Evolutionary conservation across 2,888 invertebrate species (phyloP).

Genomic region (Trypoxylon attenuatum): DNA sequence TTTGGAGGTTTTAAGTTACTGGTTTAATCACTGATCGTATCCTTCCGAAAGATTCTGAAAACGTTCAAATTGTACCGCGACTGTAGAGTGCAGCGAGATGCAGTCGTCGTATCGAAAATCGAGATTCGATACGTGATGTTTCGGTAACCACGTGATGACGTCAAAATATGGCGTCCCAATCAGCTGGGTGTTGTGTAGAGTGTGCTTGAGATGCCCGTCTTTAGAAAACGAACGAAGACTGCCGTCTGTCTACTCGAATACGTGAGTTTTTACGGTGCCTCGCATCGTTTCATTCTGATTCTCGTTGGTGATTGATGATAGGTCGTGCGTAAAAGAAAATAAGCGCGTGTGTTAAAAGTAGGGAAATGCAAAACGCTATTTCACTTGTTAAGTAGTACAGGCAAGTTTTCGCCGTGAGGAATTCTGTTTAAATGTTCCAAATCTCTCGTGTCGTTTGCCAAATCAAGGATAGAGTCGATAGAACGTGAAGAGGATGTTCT

Average conservation of each 20-base stretch:
- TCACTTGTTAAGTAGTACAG: slow-evolving; percentile 56
- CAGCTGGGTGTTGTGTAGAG: slow-evolving; percentile 74
- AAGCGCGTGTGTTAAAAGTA: slow-evolving; percentile 14
- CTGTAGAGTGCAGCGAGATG: too few relatives aligned
- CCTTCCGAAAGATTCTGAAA: too few relatives aligned
- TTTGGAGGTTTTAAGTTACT: too few relatives aligned
- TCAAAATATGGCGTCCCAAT: slow-evolving; percentile 73
- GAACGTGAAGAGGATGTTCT: neutral
- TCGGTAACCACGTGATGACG: slow-evolving; percentile 64
- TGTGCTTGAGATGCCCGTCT: slow-evolving; percentile 71
- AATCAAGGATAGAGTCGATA: slow-evolving; percentile 2
- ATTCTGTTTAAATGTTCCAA: neutral
- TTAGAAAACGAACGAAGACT: slow-evolving; percentile 66
- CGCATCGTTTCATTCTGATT: neutral
- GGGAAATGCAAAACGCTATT: slow-evolving; percentile 62
- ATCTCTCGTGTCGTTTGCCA: neutral
- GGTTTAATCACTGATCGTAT: too few relatives aligned
- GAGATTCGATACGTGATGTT: slow-evolving; percentile 34
- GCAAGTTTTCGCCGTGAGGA: slow-evolving; percentile 34
- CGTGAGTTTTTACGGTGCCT: slow-evolving; percentile 62
- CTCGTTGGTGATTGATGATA: neutral
- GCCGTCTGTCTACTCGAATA: slow-evolving; percentile 66
- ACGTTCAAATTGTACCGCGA: too few relatives aligned
- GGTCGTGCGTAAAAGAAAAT: neutral
- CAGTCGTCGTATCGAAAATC: slow-evolving; percentile 39